Evolutionary conservation across 2,113 vertebrate genomes (phyloP).

Genomic region (Caranx ignobilis): DNA sequence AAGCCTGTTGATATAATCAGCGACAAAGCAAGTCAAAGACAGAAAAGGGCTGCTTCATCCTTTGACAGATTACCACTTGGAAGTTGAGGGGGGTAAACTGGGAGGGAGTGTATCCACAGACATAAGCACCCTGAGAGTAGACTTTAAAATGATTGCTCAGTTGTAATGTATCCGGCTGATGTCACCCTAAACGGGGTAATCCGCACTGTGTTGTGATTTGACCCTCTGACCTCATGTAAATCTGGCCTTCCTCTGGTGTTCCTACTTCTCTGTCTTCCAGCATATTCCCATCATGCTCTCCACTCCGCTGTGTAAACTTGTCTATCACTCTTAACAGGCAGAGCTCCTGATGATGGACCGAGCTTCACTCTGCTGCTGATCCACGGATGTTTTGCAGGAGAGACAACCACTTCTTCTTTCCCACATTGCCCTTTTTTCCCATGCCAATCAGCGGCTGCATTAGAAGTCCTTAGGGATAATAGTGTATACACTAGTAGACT

Average conservation of each 20-base stretch:
- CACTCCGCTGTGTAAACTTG: not conserved
- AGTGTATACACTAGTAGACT: not conserved
- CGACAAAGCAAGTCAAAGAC: slow-evolving; percentile 56
- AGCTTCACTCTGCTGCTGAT: slow-evolving; percentile 41
- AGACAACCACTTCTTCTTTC: slow-evolving; percentile 38
- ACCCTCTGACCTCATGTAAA: slow-evolving; percentile 48
- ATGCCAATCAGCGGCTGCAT: slow-evolving; percentile 56
- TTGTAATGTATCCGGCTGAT: slow-evolving; percentile 54
- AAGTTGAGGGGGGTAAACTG: not conserved
- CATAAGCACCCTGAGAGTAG: slow-evolving; percentile 4
- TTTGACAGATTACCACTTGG: slow-evolving; percentile 50
- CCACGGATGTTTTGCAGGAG: slow-evolving; percentile 4
- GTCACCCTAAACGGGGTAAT: slow-evolving; percentile 42
- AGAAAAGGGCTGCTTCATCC: slow-evolving; percentile 42
- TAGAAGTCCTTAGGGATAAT: slow-evolving; percentile 30
- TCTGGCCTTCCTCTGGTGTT: slow-evolving; percentile 40
- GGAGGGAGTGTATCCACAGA: not conserved
- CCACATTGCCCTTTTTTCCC: slow-evolving; percentile 7
- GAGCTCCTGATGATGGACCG: slow-evolving; percentile 44
- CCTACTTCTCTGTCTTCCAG: slow-evolving; percentile 18
- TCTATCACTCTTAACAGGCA: not conserved
- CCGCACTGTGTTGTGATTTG: slow-evolving; percentile 24
- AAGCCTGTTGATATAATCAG: slow-evolving; percentile 67
- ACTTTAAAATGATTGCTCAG: slow-evolving; percentile 42
- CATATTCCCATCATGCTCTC: slow-evolving; percentile 43